Base-by-base conservation (phyloP, 2,797 vertebrate species). In the Okamejei kenojei region DNA sequence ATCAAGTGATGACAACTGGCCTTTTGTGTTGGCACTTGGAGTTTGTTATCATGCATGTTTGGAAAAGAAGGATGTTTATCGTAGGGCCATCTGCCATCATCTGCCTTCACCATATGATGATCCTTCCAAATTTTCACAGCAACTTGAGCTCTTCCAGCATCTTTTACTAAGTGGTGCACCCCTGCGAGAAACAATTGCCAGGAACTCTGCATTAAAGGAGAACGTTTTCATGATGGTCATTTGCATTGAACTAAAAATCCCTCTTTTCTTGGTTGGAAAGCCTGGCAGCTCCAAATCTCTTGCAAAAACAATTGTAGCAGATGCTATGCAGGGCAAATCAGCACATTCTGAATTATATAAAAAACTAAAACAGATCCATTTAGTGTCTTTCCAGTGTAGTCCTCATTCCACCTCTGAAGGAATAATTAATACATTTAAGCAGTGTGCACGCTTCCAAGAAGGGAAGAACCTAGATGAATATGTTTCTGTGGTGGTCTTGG, bases 151-250 rank as follows among this genome's bases (percentile, higher is more conserved):
- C n/a, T 95, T 97, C 94, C 99, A 99, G 94, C 98, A 98, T 94
- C 96, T 99, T 11, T 97, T 99, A 90, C 95, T 99, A 81, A 96
- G 94, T 23, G 97, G 97, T 0, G 97, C 98, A 1, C 96, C 96
- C 0, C 95, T 99, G 94, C 96, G 96, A 78, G 96, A 97, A 35
- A 98, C 97, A 5, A 98, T 99, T 93, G 99, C 99, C 93, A 97
- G 94, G 95, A 99, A 99, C 95, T 93, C 95, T 94, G 99, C 99
- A 7, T 95, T 99, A 93, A 99, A 99, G 95, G 98, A 99, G 95
- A 99, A 99, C 0, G 97, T 99, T 93, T 99, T 99, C 95, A 99
- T 99, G 98, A 99, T 99, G 98, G 97, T 98, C 10, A 94, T 99
- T 93, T 99, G 98, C 94, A 99, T 98, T 93, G 98, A 99, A 94